Percentiles rank a stretch among this genome's conserved stretches.
Conservation (phyloP, 2,797 vertebrate species). For the Molossus molossus region DNA sequence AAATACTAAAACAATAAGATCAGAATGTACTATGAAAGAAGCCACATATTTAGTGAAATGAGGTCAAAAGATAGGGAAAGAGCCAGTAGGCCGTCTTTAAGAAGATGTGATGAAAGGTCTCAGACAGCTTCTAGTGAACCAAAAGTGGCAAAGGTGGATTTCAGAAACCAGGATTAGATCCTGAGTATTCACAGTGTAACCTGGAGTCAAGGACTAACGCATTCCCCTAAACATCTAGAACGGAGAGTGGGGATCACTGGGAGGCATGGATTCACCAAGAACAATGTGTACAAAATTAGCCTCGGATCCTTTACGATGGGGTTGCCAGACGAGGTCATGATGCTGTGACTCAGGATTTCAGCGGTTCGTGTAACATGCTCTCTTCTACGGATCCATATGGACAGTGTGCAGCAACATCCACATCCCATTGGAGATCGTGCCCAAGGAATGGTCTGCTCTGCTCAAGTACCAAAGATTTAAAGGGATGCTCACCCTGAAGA, state of each 20-base stretch:
- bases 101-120: background rate
- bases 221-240: background rate
- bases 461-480: background rate
- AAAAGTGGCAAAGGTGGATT: background rate
- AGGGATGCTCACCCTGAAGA: background rate
- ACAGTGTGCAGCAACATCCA: background rate
- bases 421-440: background rate
- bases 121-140: background rate
- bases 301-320: background rate
- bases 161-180: background rate
- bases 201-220: background rate
- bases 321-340: background rate
- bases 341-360: background rate
- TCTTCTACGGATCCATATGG: background rate
- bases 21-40: background rate
- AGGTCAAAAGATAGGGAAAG: background rate
- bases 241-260: background rate
- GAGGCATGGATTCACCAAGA: background rate
- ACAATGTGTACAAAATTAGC: background rate
- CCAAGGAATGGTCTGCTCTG: background rate
- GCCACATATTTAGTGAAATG: background rate
- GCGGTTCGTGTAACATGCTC: background rate
- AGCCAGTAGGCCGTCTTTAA: background rate
- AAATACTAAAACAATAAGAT: background rate
- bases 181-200: background rate